phyloP scores from a whole-genome alignment of 2,113 vertebrate genomes.

The Cisticola juncidis region DNA sequence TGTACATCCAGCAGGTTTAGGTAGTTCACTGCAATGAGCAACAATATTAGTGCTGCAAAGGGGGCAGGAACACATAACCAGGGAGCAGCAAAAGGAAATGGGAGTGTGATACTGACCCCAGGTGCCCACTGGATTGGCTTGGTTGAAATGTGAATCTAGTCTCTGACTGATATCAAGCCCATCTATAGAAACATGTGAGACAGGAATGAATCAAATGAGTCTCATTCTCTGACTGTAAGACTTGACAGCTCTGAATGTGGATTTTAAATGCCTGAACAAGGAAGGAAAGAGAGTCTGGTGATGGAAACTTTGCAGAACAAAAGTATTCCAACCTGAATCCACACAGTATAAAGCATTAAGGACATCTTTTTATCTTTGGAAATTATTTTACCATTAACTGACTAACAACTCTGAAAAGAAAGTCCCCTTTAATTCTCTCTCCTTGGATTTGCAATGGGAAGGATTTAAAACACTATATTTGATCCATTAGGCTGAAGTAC shows the following conservation, averaged over 20 bases:
- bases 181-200: neutral
- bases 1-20: neutral
- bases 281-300: neutral
- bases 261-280: slow-evolving; percentile 9
- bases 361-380: neutral
- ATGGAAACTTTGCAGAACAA: neutral
- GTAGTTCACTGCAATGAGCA: neutral
- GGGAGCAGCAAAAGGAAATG: neutral
- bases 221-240: neutral
- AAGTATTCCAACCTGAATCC: neutral
- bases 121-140: neutral
- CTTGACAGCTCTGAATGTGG: neutral
- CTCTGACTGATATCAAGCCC: neutral
- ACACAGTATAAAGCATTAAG: neutral
- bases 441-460: neutral
- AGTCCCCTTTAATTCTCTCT: neutral
- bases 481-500: slow-evolving; percentile 15
- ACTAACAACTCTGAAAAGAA: slow-evolving; percentile 11
- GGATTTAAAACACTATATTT: slow-evolving; percentile 26
- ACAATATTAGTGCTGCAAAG: neutral
- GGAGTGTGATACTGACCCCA: neutral
- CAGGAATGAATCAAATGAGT: neutral
- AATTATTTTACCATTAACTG: slow-evolving; percentile 36
- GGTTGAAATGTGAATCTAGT: neutral
- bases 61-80: neutral